Evolutionary conservation across 2,113 vertebrate genomes (phyloP).

Genomic region (Apteryx owenii): DNA sequence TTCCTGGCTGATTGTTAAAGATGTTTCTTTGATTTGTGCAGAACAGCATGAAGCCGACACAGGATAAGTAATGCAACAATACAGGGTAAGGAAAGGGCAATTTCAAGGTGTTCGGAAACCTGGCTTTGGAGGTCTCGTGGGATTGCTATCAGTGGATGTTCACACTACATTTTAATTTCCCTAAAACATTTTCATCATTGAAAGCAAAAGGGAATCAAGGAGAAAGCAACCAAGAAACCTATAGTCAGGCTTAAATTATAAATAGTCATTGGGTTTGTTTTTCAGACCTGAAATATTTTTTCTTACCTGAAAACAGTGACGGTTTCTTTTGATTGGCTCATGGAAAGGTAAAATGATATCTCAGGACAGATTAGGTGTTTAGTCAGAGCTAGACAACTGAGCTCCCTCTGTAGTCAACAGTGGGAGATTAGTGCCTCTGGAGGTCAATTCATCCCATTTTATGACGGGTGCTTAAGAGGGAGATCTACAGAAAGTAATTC

Average conservation of each 20-base stretch:
- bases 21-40: conserved; percentile 22
- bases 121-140: neutral
- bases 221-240: neutral
- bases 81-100: neutral
- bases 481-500: neutral
- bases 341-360: neutral
- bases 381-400: neutral
- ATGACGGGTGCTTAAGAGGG: neutral
- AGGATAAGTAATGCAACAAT: conserved; percentile 9
- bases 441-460: neutral
- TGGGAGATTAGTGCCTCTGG: neutral
- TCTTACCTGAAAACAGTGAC: neutral
- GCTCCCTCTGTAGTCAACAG: neutral
- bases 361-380: neutral
- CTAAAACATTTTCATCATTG: neutral
- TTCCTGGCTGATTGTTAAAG: conserved; percentile 47
- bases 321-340: neutral
- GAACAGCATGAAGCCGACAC: neutral
- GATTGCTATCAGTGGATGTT: neutral
- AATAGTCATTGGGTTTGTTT: neutral
- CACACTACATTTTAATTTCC: neutral
- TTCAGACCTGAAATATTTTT: neutral
- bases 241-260: neutral
- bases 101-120: conserved; percentile 7
- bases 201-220: neutral